Conservation (phyloP, 2,888 invertebrate genomes). For the Brenthis hecate region DNA sequence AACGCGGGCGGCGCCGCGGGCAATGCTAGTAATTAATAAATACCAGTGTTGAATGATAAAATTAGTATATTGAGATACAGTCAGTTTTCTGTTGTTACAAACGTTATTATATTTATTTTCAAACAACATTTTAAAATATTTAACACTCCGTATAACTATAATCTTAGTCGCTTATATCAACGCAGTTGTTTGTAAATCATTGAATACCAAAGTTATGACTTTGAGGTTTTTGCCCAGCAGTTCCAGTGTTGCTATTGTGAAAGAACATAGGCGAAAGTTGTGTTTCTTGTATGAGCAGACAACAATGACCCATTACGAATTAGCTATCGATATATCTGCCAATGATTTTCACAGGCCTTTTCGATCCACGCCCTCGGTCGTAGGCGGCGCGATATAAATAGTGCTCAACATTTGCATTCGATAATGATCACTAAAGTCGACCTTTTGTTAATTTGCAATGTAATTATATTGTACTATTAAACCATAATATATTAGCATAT, state of each 20-base stretch:
- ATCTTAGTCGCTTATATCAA: neutral
- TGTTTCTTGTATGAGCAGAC: conserved; percentile 73
- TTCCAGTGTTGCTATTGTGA: conserved; percentile 52
- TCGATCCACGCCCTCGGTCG: conserved; percentile 53
- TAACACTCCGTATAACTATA: too few species aligned
- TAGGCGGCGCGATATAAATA: conserved; percentile 46
- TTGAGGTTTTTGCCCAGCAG: conserved; percentile 23
- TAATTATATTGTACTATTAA: neutral
- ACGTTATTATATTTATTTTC: too few species aligned
- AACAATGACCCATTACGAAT: conserved; percentile 79
- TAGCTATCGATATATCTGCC: conserved; percentile 77
- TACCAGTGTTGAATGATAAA: too few species aligned
- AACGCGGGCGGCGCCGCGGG: too few species aligned
- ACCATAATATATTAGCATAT: too few species aligned
- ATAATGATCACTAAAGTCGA: conserved; percentile 30
- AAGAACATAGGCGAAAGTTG: conserved; percentile 70
- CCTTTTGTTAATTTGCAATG: conserved; percentile 30
- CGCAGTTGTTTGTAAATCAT: conserved; percentile 9
- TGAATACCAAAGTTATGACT: conserved; percentile 22
- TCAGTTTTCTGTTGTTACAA: too few species aligned
- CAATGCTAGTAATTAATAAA: too few species aligned
- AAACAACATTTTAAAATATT: too few species aligned
- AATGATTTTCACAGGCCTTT: conserved; percentile 65
- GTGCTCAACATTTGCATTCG: conserved; percentile 43
- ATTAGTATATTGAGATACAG: too few species aligned